These are phyloP conservation scores for Oikopleura vanhoeffeni DNA, from an alignment of 23 tunicate species.

Conservation along the genomic window DNA sequence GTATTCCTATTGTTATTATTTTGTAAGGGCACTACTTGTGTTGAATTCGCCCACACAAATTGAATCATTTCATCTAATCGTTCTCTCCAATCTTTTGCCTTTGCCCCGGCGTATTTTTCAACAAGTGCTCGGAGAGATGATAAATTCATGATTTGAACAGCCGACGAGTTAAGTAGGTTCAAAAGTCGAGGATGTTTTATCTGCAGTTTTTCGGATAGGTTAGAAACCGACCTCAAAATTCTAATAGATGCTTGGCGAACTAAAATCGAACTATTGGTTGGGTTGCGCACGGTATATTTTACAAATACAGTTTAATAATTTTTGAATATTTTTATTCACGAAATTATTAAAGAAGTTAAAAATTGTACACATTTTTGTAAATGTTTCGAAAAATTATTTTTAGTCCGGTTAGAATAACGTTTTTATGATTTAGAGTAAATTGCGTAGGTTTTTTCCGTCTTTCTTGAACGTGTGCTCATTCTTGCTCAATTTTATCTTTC, in stretches of 20 bases:
- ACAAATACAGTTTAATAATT: too few relatives aligned
- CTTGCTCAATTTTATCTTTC: too few relatives aligned
- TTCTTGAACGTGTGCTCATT: too few relatives aligned
- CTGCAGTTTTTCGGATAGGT: background rate
- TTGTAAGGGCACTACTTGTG: background rate
- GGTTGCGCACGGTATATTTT: too few relatives aligned
- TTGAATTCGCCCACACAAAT: background rate
- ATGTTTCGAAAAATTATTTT: too few relatives aligned
- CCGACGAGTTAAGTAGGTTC: background rate
- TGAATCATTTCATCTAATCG: background rate
- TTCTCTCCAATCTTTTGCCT: background rate
- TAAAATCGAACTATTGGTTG: background rate
- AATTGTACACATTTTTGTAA: too few relatives aligned
- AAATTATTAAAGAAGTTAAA: too few relatives aligned
- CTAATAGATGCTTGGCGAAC: background rate
- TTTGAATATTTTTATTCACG: too few relatives aligned
- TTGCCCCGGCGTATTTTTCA: background rate
- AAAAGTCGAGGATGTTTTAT: background rate
- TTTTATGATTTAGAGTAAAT: too few relatives aligned
- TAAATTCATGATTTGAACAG: background rate
- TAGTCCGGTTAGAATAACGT: too few relatives aligned
- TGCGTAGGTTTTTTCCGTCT: too few relatives aligned
- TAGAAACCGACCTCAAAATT: background rate
- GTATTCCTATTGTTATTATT: background rate
- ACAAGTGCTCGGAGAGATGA: background rate